phyloP scores from a whole-genome alignment of 2,797 vertebrate species.

The Chaetodon trifasciatus region DNA sequence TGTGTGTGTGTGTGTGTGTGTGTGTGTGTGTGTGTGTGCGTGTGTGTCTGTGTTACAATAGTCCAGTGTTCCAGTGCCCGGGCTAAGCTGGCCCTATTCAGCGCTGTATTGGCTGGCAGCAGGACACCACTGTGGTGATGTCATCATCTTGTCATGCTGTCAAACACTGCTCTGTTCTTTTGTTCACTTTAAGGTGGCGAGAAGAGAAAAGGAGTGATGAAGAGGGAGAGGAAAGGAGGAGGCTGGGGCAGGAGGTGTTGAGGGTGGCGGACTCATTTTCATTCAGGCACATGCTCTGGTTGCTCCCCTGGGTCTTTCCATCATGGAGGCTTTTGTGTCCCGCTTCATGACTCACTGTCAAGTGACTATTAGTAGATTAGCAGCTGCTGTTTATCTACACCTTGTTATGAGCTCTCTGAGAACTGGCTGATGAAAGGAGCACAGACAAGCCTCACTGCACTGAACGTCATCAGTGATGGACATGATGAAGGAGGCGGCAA shows the following conservation, averaged over 20 bases:
- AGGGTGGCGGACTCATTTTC: conserved; percentile 20
- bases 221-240: neutral
- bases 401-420: neutral
- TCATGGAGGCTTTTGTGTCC: conserved; percentile 10
- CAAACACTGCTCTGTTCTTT: conserved; percentile 50
- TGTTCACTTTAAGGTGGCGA: conserved; percentile 3
- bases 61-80: conserved; percentile 36
- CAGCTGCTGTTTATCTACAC: conserved; percentile 23
- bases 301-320: conserved; percentile 17
- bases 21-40: neutral
- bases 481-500: neutral
- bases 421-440: neutral
- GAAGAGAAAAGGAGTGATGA: neutral
- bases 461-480: neutral
- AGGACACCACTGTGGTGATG: conserved; percentile 38
- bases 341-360: conserved; percentile 38
- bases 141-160: conserved; percentile 46
- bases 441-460: neutral
- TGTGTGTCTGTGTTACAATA: conserved; percentile 26
- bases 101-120: neutral
- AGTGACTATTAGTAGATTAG: conserved; percentile 35
- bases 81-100: conserved; percentile 42
- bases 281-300: conserved; percentile 36
- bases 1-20: conserved; percentile 13
- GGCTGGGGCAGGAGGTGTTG: neutral